A percentile compares a stretch with the other conserved stretches of the same genome.
Evolutionary conservation across 2,888 invertebrate genomes (phyloP).

Genomic region (Andrena trimmerana): DNA sequence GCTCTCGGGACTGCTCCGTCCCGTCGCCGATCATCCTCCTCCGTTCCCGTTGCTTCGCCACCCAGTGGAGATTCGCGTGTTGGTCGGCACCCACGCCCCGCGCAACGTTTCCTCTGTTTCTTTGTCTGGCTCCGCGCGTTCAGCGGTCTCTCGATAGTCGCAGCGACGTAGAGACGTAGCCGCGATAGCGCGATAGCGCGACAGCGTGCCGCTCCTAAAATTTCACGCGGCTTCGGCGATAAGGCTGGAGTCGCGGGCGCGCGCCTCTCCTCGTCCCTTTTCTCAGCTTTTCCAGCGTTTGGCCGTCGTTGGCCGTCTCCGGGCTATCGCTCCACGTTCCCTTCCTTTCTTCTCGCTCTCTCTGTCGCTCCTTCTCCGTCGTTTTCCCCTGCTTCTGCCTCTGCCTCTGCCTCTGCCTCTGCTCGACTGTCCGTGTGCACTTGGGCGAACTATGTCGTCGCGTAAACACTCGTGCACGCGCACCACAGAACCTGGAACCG

Average conservation of each 20-base stretch:
- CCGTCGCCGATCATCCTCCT: conserved; percentile 29
- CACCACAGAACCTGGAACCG: conserved; percentile 63
- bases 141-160: neutral
- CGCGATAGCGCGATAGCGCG: conserved; percentile 53
- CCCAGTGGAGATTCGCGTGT: neutral
- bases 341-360: conserved; percentile 1
- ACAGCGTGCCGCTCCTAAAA: conserved; percentile 52
- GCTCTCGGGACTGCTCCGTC: conserved; percentile 21
- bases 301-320: neutral
- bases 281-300: neutral
- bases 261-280: conserved; percentile 21
- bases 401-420: conserved; percentile 11
- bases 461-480: conserved; percentile 72
- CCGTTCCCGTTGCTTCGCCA: neutral
- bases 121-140: conserved; percentile 13
- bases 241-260: conserved; percentile 4
- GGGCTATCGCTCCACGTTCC: neutral
- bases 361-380: conserved; percentile 12
- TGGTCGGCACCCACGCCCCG: conserved; percentile 50
- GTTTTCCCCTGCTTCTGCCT: conserved; percentile 13
- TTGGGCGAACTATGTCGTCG: conserved; percentile 53
- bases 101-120: conserved; percentile 45
- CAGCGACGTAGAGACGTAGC: conserved; percentile 34
- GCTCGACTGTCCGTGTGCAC: conserved; percentile 16
- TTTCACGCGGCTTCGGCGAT: conserved; percentile 27